Evolutionary conservation across 1,140 invertebrate species (phyloP), one percentile per base, ranked within the genome.

Genomic region (Hyles euphorbiae): DNA sequence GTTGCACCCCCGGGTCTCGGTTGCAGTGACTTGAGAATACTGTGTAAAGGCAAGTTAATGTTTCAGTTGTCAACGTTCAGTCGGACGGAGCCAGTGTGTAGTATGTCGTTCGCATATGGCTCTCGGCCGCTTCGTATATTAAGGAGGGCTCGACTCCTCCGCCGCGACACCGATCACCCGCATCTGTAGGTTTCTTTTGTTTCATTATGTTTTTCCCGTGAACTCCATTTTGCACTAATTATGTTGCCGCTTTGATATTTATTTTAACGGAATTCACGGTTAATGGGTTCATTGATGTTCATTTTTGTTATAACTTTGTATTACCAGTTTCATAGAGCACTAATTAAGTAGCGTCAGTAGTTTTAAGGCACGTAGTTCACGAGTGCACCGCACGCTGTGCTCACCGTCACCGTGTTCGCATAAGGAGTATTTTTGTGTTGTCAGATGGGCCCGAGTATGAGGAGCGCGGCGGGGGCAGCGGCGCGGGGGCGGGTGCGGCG

Each of bases 61-160:
- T 88, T 87, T 86, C 86, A 88, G 86, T 87, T 73, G 66, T 84
- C 80, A 79, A 69, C 78, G 72, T 87, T 68, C 83, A 87, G 70
- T 84, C 86, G 63, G 70, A 67, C 57, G 85, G 83, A 70, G 86
- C 86, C 81, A 83, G 75, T 83, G 68, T 88, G 65, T 88, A 88
- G 65, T 78, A 73, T 72, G 63, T 56, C 60, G 48, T 65, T 70
- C 65, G 68, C 60, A 61, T 56, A 62, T 70, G 82, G 75, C 76
- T 72, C 64, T 72, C 56, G 63, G 67, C 70, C 71, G 65, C 65
- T 60, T 67, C 72, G 60, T 70, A 68, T 66, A 60, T 77, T 68
- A 40, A 85, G 83, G 81, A 81, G 83, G 83, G 60, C 75, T 62
- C 68, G 57, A 72, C 73, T 70, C 81, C 86, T 87, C 83, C 82